These are phyloP conservation scores for Coelopa pilipes DNA, from an alignment of 2,888 invertebrate genomes.

Conservation along the genomic window DNA sequence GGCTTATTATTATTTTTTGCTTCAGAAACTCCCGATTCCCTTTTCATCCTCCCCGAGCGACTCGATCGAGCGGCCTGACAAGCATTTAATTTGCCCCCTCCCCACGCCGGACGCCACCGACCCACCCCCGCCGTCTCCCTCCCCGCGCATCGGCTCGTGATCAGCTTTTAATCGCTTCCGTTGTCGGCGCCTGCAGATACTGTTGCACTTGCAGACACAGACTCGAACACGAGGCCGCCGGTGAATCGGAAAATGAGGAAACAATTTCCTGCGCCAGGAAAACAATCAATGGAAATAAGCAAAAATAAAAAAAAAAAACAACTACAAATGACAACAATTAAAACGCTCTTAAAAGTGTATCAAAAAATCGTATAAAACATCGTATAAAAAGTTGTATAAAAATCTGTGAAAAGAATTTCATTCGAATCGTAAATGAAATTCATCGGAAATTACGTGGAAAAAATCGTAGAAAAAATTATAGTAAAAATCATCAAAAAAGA, in stretches of 20 bases:
- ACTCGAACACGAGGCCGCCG: neutral
- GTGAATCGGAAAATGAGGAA: constrained; percentile 11
- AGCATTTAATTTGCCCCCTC: constrained; percentile 53
- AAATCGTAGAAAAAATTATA: too few species aligned
- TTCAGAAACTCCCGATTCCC: neutral
- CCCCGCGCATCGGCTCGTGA: too few species aligned
- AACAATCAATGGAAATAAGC: neutral
- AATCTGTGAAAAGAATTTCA: too few species aligned
- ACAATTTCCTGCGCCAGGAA: neutral
- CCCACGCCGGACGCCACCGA: too few species aligned
- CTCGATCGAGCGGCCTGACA: constrained; percentile 49
- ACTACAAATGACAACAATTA: constrained; percentile 6
- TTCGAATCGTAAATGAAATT: too few species aligned
- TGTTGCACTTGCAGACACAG: neutral
- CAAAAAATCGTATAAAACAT: neutral
- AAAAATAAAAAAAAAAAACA: neutral
- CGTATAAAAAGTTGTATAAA: neutral
- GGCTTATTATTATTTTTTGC: neutral
- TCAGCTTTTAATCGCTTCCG: too few species aligned
- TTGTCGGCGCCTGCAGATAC: too few species aligned
- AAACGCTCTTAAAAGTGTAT: neutral
- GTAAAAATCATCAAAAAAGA: neutral
- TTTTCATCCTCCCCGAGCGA: constrained; percentile 5
- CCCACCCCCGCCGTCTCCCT: too few species aligned
- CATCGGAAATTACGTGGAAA: too few species aligned